Base-by-base conservation (phyloP, 2,113 vertebrate genomes). In the Pterocles burchelli region DNA sequence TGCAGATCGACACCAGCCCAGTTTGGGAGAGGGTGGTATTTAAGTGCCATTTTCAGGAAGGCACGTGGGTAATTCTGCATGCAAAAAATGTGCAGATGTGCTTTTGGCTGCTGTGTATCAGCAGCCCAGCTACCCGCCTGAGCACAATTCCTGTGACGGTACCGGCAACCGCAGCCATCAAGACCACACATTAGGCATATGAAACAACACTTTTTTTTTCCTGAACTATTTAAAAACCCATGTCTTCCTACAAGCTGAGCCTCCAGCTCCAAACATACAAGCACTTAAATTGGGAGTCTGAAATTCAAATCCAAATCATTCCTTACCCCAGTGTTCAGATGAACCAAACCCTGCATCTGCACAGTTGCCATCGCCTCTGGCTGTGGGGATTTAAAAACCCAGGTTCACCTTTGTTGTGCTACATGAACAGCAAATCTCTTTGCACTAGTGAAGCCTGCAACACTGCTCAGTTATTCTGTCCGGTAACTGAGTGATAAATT, bases 161-260 rank as follows among this genome's bases (percentile, higher is more conserved):
- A 51, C 46, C 1, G 1, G 51, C 9, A 55, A 38, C 43, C 0
- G 0, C 82, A 65, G 84, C 70, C 76, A 51, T 3, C 0, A 0
- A 61, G n/a, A 63, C 51, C 74, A 62, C 33, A 33, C 22, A 20
- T 33, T 11, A 59, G 45, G 51, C 33, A 25, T 11, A 6, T 2
- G 17, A 31, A 80, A 62, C 26, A 80, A 28, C 14, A 11, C 21
- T 6, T 3, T 6, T 21, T 61, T 63, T 36, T 20, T 33, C 17
- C 77, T 70, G 66, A 28, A 4, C 36, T 36, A 6, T 5, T 74
- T 61, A 28, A 72, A 65, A 91, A 48, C n/a, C 43, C 36, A 29
- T 16, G 2, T 61, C 14, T 36, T 70, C 45, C 33, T 77, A 49
- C 33, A 73, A 73, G 51, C 36, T 3, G 26, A 77, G 26, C 29